phyloP scores from a whole-genome alignment of 2,113 vertebrate genomes.

The Anolis carolinensis region DNA sequence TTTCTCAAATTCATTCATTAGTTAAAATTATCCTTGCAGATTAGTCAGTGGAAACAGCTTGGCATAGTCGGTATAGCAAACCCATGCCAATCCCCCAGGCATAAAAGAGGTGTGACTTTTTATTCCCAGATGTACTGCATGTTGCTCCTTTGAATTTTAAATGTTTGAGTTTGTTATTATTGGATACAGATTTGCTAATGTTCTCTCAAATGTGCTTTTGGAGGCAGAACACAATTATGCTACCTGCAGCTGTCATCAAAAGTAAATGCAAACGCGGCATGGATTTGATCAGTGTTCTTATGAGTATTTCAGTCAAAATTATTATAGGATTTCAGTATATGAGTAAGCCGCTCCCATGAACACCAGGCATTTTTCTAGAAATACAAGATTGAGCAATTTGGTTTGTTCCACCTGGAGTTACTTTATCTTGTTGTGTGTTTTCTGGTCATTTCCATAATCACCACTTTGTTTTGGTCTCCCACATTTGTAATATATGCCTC shows the following conservation, averaged over 20 bases:
- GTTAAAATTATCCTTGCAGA: conserved; percentile 23
- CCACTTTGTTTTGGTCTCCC: too few relatives aligned
- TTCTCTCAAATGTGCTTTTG: not conserved
- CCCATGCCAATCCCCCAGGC: not conserved
- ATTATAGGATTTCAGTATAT: not conserved
- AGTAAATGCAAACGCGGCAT: not conserved
- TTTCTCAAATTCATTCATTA: not conserved
- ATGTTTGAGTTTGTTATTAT: not conserved
- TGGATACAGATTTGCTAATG: not conserved
- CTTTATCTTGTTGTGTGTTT: not conserved
- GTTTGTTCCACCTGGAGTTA: not conserved
- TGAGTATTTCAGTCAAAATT: not conserved
- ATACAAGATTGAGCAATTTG: not conserved
- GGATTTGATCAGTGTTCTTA: not conserved
- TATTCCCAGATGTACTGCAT: not conserved
- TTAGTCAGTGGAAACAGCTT: accelerated
- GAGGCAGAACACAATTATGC: not conserved
- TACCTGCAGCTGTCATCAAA: not conserved
- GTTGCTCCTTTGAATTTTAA: not conserved
- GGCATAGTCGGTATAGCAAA: accelerated
- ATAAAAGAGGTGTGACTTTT: not conserved
- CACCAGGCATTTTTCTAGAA: not conserved
- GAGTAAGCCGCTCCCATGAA: not conserved
- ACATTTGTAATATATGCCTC: too few relatives aligned
- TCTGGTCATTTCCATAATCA: not conserved